Conservation (phyloP, 1,140 invertebrate species). For the Bombus huntii region DNA sequence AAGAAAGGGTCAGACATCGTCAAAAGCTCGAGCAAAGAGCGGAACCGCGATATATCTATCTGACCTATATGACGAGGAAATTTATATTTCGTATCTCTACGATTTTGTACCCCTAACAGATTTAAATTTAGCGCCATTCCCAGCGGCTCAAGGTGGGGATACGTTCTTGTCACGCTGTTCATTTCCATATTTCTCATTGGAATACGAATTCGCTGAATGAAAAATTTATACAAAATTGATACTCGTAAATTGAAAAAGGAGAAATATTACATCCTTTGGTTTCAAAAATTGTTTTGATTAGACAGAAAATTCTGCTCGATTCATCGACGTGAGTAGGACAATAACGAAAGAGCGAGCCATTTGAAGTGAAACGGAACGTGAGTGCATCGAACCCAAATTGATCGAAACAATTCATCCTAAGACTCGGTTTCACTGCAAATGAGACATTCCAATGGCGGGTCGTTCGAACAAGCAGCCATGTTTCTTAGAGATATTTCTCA, state of each 20-base stretch:
- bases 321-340: background rate
- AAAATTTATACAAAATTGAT: too few species aligned
- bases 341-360: conserved; percentile 13
- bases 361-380: background rate
- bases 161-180: background rate
- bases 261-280: background rate
- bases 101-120: background rate
- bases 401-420: background rate
- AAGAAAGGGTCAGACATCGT: background rate
- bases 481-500: background rate
- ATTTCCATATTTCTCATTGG: background rate
- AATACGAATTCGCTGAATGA: background rate
- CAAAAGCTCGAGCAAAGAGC: background rate
- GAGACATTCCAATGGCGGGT: background rate
- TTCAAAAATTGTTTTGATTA: background rate
- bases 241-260: too few species aligned
- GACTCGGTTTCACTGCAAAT: background rate
- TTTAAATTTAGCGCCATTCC: background rate
- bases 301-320: background rate
- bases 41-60: background rate
- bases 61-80: background rate
- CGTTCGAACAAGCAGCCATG: background rate
- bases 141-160: background rate
- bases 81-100: background rate
- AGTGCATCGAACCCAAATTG: background rate